Evolutionary conservation across 2,888 invertebrate species (phyloP), one percentile per base, ranked within the genome.

Genomic region (Mimas tiliae): DNA sequence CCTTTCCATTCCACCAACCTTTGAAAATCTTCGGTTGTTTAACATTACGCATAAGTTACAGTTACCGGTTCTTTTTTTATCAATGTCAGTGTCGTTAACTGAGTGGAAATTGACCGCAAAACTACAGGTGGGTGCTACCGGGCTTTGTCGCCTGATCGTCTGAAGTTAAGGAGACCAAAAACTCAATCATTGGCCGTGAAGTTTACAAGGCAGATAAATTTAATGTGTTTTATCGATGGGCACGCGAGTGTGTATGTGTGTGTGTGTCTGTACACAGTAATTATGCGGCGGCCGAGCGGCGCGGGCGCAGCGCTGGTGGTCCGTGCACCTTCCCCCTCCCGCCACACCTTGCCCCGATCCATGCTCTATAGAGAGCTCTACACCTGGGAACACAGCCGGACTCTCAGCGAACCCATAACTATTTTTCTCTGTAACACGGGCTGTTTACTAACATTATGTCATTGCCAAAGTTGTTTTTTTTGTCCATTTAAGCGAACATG

Each of bases 241-340:
- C 58, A 58, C 58, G 58, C 42, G 38, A 42, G 58, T 58, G 19
- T 79, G 81, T 77, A 80, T 84, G 84, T 83, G 83, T 83, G 84
- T 79, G 86, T 83, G 84, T 84, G 87, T 88, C 82, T 84, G 89
- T 90, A 86, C 87, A 86, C 84, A 87, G 89, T 93, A 93, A 93
- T 93, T 93, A 93, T 91, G 91, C 89, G 89, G 85, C 86, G 87
- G 87, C 80, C 81, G 84, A 84, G 80, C 86, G 82, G 88, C 88
- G 90, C 90, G 83, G 84, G 89, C 90, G 86, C 92, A 82, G 92
- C 92, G 89, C 90, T 76, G 93, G 93, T 92, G 92, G 92, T 92
- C 92, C 83, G 81, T 42, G 38, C 38, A 58, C 72, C 74, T n/a
- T n/a, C 81, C 81, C 82, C 77, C 77, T 74, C 68, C 76, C 67